A percentile compares a stretch with the other conserved stretches of the same genome.
phyloP scores from a whole-genome alignment of 2,888 invertebrate species.

The Epirrhoe alternata region DNA sequence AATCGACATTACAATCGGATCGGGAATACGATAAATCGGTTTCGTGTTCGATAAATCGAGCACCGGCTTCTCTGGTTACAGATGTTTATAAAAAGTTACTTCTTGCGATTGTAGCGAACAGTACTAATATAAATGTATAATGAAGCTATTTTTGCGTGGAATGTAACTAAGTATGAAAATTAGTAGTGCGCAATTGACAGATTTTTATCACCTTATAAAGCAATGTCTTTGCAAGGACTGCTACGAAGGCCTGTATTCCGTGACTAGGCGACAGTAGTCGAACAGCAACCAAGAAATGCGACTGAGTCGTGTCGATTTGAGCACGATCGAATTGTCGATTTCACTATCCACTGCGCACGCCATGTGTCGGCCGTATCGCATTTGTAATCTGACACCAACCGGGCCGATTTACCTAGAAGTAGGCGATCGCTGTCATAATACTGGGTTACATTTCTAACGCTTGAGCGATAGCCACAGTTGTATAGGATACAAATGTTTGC shows the following conservation, averaged over 20 bases:
- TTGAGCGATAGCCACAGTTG: background rate
- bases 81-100: slow-evolving; percentile 35
- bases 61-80: slow-evolving; percentile 57
- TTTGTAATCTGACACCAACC: slow-evolving; percentile 70
- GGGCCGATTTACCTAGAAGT: slow-evolving; percentile 60
- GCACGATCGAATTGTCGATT: slow-evolving; percentile 71
- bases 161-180: too few species aligned
- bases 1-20: slow-evolving; percentile 78
- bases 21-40: slow-evolving; percentile 64
- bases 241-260: background rate
- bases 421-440: slow-evolving; percentile 42
- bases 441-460: slow-evolving; percentile 25
- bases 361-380: slow-evolving; percentile 67
- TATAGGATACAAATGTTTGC: slow-evolving; percentile 49
- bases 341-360: slow-evolving; percentile 67
- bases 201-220: too few species aligned
- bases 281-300: slow-evolving; percentile 38
- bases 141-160: too few species aligned
- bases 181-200: too few species aligned
- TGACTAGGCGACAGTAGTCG: slow-evolving; percentile 19
- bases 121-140: background rate
- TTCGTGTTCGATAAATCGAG: slow-evolving; percentile 62
- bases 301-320: slow-evolving; percentile 62
- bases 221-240: background rate
- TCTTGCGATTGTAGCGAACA: slow-evolving; percentile 3